Conservation (phyloP, 2,797 vertebrate genomes). For the Ptychobarbus kaznakovi region DNA sequence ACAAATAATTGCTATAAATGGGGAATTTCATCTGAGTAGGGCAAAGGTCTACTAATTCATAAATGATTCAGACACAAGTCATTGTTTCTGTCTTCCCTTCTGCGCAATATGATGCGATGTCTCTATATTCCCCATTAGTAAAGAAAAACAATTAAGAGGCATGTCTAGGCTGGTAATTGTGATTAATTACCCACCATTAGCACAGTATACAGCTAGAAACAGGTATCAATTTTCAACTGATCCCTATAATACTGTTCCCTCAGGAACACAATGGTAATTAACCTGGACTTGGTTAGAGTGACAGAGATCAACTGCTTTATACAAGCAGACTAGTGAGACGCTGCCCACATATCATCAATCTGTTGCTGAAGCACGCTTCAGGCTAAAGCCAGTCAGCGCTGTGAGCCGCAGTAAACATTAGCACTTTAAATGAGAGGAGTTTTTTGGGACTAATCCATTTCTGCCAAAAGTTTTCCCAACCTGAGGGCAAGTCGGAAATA, state of each 20-base stretch:
- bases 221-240: constrained; percentile 80
- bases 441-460: constrained; percentile 1
- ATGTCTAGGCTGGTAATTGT: constrained; percentile 78
- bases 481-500: constrained; percentile 12
- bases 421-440: background rate
- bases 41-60: constrained; percentile 75
- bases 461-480: constrained; percentile 12
- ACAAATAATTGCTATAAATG: constrained; percentile 71
- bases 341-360: constrained; percentile 44
- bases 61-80: constrained; percentile 74
- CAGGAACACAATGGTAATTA: constrained; percentile 75
- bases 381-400: constrained; percentile 23
- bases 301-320: constrained; percentile 72
- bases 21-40: constrained; percentile 61
- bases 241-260: constrained; percentile 70
- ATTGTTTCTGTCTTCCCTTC: constrained; percentile 74
- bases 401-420: background rate
- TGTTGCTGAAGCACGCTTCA: background rate
- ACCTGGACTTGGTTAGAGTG: constrained; percentile 70
- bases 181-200: constrained; percentile 79
- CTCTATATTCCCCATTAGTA: constrained; percentile 71
- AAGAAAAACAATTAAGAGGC: constrained; percentile 77
- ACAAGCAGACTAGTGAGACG: constrained; percentile 60
- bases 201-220: constrained; percentile 71
- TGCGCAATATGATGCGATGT: constrained; percentile 74